These are phyloP conservation scores for Diplolepis rosae DNA, from an alignment of 2,888 invertebrate genomes.

Conservation along the genomic window DNA sequence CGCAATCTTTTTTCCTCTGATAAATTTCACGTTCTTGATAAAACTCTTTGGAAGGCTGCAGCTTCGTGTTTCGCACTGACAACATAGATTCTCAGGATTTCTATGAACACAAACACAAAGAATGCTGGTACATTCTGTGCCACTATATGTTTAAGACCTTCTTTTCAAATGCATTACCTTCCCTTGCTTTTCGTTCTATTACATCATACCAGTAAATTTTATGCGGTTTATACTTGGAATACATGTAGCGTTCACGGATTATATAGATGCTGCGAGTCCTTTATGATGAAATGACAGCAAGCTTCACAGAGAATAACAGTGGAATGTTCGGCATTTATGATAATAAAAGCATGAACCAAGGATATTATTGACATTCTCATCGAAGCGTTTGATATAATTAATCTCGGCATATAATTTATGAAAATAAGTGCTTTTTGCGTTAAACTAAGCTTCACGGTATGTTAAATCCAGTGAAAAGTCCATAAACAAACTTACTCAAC, in stretches of 20 bases:
- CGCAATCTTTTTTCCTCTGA: conserved; percentile 36
- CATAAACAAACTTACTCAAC: no score
- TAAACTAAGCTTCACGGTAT: no score
- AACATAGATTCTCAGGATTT: conserved; percentile 9
- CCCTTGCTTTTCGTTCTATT: not conserved
- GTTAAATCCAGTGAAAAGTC: no score
- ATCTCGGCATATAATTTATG: no score
- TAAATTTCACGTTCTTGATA: conserved; percentile 41
- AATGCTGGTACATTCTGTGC: not conserved
- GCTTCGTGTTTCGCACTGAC: conserved; percentile 43
- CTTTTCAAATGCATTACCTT: conserved; percentile 5
- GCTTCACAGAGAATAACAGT: not conserved
- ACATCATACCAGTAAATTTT: not conserved
- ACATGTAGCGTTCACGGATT: not conserved
- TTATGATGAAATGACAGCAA: not conserved
- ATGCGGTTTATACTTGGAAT: not conserved
- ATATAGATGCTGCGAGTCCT: not conserved
- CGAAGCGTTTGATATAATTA: no score
- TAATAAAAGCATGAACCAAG: not conserved
- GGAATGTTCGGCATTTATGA: not conserved
- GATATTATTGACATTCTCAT: not conserved
- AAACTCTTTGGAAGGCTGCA: conserved; percentile 51
- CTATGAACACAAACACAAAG: not conserved
- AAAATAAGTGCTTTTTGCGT: no score
- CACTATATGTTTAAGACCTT: not conserved